These are phyloP conservation scores for Genyomyrus donnyi DNA, from an alignment of 2,113 vertebrate species.

Conservation along the genomic window DNA sequence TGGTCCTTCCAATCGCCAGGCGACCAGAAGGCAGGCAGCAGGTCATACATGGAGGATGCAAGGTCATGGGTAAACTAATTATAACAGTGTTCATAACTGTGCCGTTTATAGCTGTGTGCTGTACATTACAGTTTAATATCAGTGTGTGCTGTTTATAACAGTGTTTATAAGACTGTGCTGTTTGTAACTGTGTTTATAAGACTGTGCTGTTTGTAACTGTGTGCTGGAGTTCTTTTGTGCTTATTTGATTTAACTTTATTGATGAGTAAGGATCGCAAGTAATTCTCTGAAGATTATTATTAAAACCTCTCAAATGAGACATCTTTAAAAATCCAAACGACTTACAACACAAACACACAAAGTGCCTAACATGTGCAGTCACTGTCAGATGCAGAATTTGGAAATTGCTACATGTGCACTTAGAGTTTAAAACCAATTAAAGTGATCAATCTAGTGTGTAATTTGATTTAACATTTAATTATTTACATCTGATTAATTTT, in stretches of 20 bases:
- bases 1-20: no score
- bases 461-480: slow-evolving; percentile 4
- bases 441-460: neutral
- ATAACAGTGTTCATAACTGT: neutral
- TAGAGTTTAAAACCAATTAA: neutral
- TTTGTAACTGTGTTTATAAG: neutral
- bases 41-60: no score
- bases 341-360: neutral
- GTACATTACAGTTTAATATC: neutral
- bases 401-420: neutral
- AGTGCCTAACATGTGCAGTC: neutral
- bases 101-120: neutral
- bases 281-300: neutral
- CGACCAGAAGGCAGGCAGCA: no score
- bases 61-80: no score
- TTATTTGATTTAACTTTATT: neutral
- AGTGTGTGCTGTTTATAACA: neutral
- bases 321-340: neutral
- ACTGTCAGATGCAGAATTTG: neutral
- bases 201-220: neutral
- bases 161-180: neutral
- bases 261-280: neutral
- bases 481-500: neutral
- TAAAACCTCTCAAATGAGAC: neutral
- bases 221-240: neutral